These are phyloP conservation scores for Volucella zonaria DNA, from an alignment of 2,888 invertebrate species.

Conservation along the genomic window DNA sequence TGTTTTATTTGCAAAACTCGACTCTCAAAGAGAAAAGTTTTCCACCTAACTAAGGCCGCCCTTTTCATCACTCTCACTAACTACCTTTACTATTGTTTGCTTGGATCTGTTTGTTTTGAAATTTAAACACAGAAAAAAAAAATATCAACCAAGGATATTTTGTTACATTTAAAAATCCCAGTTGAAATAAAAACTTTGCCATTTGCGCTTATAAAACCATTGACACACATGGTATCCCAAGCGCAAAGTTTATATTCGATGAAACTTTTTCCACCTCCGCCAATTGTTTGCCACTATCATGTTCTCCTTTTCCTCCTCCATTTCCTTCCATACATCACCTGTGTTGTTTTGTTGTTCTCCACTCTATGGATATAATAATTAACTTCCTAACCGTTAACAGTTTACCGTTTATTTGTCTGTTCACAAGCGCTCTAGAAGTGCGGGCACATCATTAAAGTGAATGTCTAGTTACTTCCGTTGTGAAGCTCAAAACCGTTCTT, in stretches of 20 bases:
- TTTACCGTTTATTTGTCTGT: conserved; percentile 47
- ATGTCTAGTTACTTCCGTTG: conserved; percentile 59
- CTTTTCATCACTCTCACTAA: conserved; percentile 15
- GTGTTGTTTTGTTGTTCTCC: conserved; percentile 11
- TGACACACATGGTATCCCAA: conserved; percentile 54
- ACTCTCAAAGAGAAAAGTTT: not conserved
- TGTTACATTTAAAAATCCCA: conserved; percentile 9
- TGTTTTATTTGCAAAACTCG: not conserved
- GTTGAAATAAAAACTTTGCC: not conserved
- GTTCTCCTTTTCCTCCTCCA: not conserved
- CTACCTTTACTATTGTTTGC: conserved; percentile 11
- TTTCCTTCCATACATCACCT: not conserved
- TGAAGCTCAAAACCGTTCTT: conserved; percentile 36
- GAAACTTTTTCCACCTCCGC: conserved; percentile 11
- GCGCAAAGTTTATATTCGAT: conserved; percentile 46
- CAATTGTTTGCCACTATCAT: not conserved
- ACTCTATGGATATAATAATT: conserved; percentile 30
- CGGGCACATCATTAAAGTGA: conserved; percentile 46
- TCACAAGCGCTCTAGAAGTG: conserved; percentile 39
- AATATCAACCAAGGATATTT: conserved; percentile 52
- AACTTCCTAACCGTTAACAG: conserved; percentile 45
- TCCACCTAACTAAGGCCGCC: conserved; percentile 10
- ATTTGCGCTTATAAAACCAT: conserved; percentile 20
- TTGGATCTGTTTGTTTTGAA: not conserved
- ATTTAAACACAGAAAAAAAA: not conserved